Evolutionary conservation across 2,888 invertebrate genomes (phyloP), one percentile per base, ranked within the genome.

Genomic region (Clivina fossor): DNA sequence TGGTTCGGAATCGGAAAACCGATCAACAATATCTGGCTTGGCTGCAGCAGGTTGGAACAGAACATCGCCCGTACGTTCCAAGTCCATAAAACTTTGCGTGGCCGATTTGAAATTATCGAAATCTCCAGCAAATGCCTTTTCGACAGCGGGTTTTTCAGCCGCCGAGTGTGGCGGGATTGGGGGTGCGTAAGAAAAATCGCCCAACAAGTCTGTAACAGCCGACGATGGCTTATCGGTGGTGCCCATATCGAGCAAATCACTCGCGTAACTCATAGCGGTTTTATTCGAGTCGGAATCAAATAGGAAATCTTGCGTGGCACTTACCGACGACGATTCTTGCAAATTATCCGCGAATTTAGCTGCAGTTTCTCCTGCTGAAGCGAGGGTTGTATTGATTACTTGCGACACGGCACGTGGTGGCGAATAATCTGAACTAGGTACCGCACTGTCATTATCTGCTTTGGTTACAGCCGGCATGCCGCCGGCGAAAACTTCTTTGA

Each of bases 1-100:
- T 7, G 79, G 78, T 65, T 80, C 80, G 66, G 79, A 80, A 71
- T 81, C 80, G 56, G 80, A 78, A 67, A 80, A 81, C 68, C 77
- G 78, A 68, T 80, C 80, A 26, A 80, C 76, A 50, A 79, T 64
- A 60, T 71, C 71, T 54, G 63, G 64, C 58, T 58, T 63, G 40
- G 61, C 28, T 16, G 15, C 9, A 4, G 5, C 19, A 7, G 56
- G 55, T 24, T 57, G 50, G 35, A 57, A 55, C 22, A 58, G 28
- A 37, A 61, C 41, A 22, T 62, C 58, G 5, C 64, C 68, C n/a
- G n/a, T n/a, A 11, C 70, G 64, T 63, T 73, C 72, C 33, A 61
- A 62, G 47, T 72, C 71, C 69, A 72, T 65, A 61, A 73, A 71
- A 48, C 66, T 65, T 58, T 69, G 65, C 33, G 69, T 67, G 11